Evolutionary conservation across 30 jellyfish, hydroid and myxozoan genomes (phyloP).

Genomic region (Cassiopea andromeda): DNA sequence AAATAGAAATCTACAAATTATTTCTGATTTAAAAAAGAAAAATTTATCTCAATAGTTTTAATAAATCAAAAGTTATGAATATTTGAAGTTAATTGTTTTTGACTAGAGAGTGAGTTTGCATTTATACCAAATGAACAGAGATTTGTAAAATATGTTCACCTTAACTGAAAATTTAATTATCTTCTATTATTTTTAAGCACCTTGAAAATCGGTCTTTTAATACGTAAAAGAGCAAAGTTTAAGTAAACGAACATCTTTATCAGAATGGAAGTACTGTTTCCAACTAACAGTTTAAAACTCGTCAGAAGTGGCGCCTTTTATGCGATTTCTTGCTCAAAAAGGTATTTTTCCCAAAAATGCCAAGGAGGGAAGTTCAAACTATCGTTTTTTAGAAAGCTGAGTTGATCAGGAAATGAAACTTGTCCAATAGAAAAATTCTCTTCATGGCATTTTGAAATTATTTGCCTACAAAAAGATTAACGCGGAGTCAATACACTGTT

Average conservation of each 20-base stretch:
- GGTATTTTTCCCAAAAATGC: not conserved
- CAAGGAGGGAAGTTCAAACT: conserved; percentile 13
- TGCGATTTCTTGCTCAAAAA: not conserved
- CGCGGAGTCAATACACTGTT: not conserved
- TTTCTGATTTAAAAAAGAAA: not conserved
- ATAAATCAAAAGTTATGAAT: not conserved
- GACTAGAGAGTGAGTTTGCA: not conserved
- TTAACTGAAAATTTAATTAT: not conserved
- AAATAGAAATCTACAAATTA: not conserved
- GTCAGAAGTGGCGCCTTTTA: not conserved
- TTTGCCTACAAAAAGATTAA: not conserved
- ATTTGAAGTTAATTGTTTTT: not conserved
- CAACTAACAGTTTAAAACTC: not conserved
- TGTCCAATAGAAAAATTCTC: not conserved
- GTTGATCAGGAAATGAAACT: not conserved
- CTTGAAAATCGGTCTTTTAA: not conserved
- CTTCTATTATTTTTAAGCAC: not conserved
- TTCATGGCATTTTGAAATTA: not conserved
- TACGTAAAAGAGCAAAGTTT: not conserved
- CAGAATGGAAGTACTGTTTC: not conserved
- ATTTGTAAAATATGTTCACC: not conserved
- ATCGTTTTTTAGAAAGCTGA: not conserved
- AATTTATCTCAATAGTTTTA: not conserved
- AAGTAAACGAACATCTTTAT: not conserved
- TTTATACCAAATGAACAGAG: not conserved